Evolutionary conservation across 92 coral and sea anemone species (phyloP).

Genomic region (Blastomussa wellsi): DNA sequence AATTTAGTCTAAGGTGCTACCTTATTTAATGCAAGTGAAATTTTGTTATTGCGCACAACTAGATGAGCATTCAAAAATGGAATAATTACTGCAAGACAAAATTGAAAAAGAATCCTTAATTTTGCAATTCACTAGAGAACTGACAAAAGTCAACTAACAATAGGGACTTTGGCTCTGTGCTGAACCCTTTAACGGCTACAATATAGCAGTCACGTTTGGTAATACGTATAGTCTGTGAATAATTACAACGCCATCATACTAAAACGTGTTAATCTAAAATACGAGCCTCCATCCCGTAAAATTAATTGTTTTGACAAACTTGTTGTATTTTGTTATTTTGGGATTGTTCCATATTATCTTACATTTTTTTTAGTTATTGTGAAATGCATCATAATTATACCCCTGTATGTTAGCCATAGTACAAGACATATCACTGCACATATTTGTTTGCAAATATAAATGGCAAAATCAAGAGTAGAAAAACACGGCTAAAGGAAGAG

Average conservation of each 20-base stretch:
- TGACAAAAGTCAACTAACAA: not conserved
- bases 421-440: not conserved
- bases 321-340: not conserved
- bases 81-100: not conserved
- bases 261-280: not conserved
- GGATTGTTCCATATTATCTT: not conserved
- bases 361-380: not conserved
- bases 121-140: not conserved
- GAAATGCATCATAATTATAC: no score
- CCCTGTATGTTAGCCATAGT: no score
- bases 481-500: not conserved
- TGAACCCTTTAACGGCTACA: not conserved
- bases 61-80: not conserved
- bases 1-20: constrained; percentile 9
- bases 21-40: not conserved
- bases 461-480: not conserved
- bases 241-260: not conserved
- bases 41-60: not conserved
- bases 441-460: not conserved
- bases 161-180: not conserved
- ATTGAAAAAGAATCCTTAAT: not conserved
- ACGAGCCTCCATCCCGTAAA: not conserved
- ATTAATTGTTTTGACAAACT: not conserved
- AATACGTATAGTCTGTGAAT: not conserved
- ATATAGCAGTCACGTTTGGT: not conserved